A percentile compares a stretch with the other conserved stretches of the same genome.
Conservation (phyloP, 2,797 vertebrate genomes). For the Acanthis flammea region DNA sequence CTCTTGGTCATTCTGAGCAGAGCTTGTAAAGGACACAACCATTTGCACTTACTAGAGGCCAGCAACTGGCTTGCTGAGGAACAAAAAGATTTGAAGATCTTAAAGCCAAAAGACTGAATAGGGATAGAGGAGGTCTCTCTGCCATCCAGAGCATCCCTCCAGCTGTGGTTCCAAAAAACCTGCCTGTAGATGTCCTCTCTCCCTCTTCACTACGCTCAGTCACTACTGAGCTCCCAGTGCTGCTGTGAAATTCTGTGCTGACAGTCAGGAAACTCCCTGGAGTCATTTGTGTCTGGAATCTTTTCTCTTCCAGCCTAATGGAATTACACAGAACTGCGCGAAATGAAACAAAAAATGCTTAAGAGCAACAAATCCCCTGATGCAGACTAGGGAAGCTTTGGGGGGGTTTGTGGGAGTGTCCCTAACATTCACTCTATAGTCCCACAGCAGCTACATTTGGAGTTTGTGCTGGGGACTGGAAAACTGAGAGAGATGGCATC, state of each 20-base stretch:
- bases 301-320: not conserved
- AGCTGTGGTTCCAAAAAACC: not conserved
- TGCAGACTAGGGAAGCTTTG: not conserved
- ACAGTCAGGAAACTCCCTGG: not conserved
- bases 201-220: not conserved
- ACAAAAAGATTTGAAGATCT: not conserved
- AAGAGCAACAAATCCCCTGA: not conserved
- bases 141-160: not conserved
- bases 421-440: not conserved
- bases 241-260: not conserved
- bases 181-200: not conserved
- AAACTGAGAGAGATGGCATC: fast-evolving
- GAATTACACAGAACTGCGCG: not conserved
- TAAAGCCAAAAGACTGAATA: not conserved
- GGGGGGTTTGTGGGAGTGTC: not conserved
- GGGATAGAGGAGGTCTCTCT: not conserved
- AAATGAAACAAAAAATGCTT: not conserved
- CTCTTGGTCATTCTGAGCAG: not conserved
- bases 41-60: not conserved
- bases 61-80: not conserved
- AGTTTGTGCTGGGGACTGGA: not conserved
- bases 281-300: not conserved
- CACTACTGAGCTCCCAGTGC: not conserved
- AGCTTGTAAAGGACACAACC: not conserved
- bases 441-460: not conserved